A percentile compares a stretch with the other conserved stretches of the same genome.
These are phyloP conservation scores for Philypnodon macrostomus DNA, from an alignment of 2,797 vertebrate species.

Conservation along the genomic window DNA sequence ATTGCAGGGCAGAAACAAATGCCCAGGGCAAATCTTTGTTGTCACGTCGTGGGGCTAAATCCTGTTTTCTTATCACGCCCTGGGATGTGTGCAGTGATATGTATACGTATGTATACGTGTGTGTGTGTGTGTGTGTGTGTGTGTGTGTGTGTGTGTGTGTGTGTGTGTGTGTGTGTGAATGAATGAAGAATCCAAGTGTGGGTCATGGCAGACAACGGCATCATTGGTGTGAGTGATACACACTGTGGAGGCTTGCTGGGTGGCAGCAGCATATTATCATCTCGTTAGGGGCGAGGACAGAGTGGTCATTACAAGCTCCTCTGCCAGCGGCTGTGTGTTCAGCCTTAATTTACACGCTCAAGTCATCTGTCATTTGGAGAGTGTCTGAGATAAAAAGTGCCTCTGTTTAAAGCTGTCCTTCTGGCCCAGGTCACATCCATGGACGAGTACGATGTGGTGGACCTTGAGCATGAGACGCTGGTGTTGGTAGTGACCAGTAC, in stretches of 20 bases:
- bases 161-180: constrained; percentile 8
- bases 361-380: constrained; percentile 45
- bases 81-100: constrained; percentile 13
- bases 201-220: constrained; percentile 30
- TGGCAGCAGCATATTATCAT: constrained; percentile 64
- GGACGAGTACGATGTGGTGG: constrained; percentile 95
- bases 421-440: constrained; percentile 87
- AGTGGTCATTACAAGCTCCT: constrained; percentile 62
- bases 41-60: constrained; percentile 40
- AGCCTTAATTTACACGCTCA: constrained; percentile 42
- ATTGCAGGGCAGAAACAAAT: constrained; percentile 48
- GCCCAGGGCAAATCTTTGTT: constrained; percentile 36
- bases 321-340: constrained; percentile 49
- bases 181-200: constrained; percentile 4
- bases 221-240: constrained; percentile 38
- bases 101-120: constrained; percentile 5
- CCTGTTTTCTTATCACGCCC: constrained; percentile 48
- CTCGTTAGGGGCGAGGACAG: constrained; percentile 66
- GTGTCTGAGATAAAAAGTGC: constrained; percentile 20
- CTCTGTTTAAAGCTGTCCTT: not conserved
- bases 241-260: constrained; percentile 51
- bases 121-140: constrained; percentile 6
- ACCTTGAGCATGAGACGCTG: constrained; percentile 92
- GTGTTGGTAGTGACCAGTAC: constrained; percentile 94
- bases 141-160: constrained; percentile 9